Evolutionary conservation across 2,113 vertebrate species (phyloP).

Genomic region (Sinocyclocheilus anophthalmus): DNA sequence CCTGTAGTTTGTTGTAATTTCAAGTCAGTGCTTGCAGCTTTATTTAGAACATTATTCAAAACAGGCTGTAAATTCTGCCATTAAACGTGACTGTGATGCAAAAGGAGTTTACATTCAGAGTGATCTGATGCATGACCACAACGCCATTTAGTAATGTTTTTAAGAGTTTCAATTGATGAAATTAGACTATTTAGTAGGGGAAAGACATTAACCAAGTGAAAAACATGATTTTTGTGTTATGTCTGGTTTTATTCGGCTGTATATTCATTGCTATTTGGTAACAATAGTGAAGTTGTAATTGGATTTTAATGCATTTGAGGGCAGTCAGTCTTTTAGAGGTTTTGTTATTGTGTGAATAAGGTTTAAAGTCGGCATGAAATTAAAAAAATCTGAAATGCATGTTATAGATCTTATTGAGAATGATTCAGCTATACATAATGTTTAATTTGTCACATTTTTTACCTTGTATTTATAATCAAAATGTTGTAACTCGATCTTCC

Average conservation of each 20-base stretch:
- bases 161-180: background rate
- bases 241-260: background rate
- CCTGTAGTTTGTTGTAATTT: slow-evolving; percentile 15
- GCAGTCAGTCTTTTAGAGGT: background rate
- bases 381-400: background rate
- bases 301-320: background rate
- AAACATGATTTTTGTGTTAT: background rate
- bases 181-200: background rate
- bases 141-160: background rate
- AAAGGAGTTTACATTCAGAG: background rate
- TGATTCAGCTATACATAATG: background rate
- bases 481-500: background rate
- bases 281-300: background rate
- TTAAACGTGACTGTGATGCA: background rate
- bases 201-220: background rate
- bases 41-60: slow-evolving; percentile 25
- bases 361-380: background rate
- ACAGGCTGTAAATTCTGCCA: background rate
- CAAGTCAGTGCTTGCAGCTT: slow-evolving; percentile 1
- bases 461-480: background rate
- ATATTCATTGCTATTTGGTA: background rate
- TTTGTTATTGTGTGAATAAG: background rate
- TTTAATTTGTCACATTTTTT: background rate
- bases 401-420: background rate
- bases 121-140: background rate